A percentile compares a stretch with the other conserved stretches of the same genome.
Evolutionary conservation across 1,140 invertebrate species (phyloP).

Genomic region (Eueides isabella): DNA sequence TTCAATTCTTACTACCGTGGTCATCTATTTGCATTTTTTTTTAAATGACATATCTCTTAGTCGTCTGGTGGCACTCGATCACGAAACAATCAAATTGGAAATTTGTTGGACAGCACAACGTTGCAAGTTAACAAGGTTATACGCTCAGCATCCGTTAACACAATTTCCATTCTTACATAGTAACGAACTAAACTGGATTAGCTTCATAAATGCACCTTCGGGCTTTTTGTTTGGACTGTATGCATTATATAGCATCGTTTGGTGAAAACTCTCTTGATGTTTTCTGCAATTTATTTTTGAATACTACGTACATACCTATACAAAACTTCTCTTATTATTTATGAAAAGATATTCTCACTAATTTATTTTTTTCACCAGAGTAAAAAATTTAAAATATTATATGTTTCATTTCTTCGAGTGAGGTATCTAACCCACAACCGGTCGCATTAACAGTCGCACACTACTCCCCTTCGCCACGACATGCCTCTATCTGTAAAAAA

Average conservation of each 20-base stretch:
- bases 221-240: neutral
- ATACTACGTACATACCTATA: neutral
- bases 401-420: no score
- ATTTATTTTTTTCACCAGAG: no score
- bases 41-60: neutral
- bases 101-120: constrained; percentile 23
- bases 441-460: no score
- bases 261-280: neutral
- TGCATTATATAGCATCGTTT: neutral
- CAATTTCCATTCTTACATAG: constrained; percentile 12
- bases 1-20: neutral
- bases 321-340: no score
- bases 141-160: constrained; percentile 11
- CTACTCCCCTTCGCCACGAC: no score
- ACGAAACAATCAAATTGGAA: constrained; percentile 21
- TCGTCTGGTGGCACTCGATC: neutral
- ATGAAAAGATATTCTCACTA: no score
- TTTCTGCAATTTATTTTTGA: neutral
- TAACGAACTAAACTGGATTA: constrained; percentile 4
- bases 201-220: neutral
- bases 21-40: neutral
- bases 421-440: no score
- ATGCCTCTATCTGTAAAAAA: no score
- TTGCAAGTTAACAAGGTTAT: constrained; percentile 6
- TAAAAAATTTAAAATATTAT: no score